Conservation (phyloP, 2,113 vertebrate genomes). For the Raja brachyura region DNA sequence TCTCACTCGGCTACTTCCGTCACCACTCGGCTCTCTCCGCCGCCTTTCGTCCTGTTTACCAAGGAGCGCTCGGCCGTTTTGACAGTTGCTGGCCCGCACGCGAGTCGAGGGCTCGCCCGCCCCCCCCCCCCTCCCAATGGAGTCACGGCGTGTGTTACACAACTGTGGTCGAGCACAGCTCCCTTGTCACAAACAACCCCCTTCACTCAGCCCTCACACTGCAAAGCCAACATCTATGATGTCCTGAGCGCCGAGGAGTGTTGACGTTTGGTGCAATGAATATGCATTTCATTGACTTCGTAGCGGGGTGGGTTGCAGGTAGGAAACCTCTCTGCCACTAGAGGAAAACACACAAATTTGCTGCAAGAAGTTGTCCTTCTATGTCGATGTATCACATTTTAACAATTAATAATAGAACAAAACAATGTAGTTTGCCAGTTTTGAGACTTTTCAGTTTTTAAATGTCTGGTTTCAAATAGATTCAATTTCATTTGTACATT, state of each 20-base stretch:
- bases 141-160: not conserved
- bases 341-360: not conserved
- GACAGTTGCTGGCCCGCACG: not conserved
- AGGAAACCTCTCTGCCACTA: slow-evolving; percentile 40
- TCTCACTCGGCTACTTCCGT: not conserved
- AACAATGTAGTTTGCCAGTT: not conserved
- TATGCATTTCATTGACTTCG: slow-evolving; percentile 77
- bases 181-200: not conserved
- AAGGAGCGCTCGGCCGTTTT: not conserved
- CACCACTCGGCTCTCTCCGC: not conserved
- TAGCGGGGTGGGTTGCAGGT: slow-evolving; percentile 92
- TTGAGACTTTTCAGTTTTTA: not conserved
- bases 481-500: not conserved
- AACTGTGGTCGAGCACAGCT: not conserved
- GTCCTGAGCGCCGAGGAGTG: not conserved
- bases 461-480: too few relatives aligned
- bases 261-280: not conserved
- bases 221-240: not conserved
- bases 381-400: not conserved
- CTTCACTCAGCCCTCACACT: too few relatives aligned
- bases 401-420: not conserved
- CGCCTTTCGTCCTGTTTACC: not conserved
- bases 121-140: too few relatives aligned
- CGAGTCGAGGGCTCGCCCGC: too few relatives aligned
- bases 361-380: not conserved